phyloP scores from a whole-genome alignment of 1,140 invertebrate genomes.

The Zaprionus tsacasi region DNA sequence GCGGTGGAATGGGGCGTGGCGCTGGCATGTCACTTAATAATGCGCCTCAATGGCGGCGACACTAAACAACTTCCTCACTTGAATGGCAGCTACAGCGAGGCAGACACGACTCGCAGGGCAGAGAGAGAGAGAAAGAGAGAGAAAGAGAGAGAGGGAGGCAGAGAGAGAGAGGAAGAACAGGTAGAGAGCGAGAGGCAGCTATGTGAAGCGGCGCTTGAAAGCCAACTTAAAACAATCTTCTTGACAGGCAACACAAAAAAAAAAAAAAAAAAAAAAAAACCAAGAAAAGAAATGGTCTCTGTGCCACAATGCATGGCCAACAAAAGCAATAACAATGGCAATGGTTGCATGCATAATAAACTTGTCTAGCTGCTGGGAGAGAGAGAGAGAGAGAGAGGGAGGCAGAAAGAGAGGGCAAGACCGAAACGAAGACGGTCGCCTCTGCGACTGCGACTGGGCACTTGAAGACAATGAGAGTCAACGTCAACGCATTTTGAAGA shows the following conservation, averaged over 20 bases:
- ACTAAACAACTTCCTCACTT: slow-evolving; percentile 62
- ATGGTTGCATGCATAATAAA: slow-evolving; percentile 61
- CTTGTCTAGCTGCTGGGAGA: slow-evolving; percentile 34
- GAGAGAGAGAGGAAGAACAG: not conserved
- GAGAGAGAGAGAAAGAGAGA: not conserved
- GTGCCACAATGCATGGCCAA: slow-evolving; percentile 44
- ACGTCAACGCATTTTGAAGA: slow-evolving; percentile 62
- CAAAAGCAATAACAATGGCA: slow-evolving; percentile 56
- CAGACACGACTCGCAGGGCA: slow-evolving; percentile 34
- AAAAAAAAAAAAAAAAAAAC: no score
- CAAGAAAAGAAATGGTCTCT: slow-evolving; percentile 21
- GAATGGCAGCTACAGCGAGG: slow-evolving; percentile 50
- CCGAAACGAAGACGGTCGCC: not conserved
- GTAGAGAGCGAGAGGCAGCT: not conserved
- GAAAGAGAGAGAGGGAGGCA: not conserved
- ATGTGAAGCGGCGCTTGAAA: slow-evolving; percentile 44
- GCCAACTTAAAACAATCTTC: slow-evolving; percentile 60
- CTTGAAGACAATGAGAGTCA: slow-evolving; percentile 53
- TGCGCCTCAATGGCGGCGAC: slow-evolving; percentile 48
- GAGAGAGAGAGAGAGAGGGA: not conserved
- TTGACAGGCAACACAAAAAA: slow-evolving; percentile 13
- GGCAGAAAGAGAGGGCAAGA: not conserved
- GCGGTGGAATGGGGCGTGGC: not conserved
- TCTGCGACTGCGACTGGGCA: slow-evolving; percentile 33
- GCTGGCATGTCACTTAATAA: slow-evolving; percentile 47